phyloP scores from a whole-genome alignment of 2,113 vertebrate species.

The Orientallactaga bullata region DNA sequence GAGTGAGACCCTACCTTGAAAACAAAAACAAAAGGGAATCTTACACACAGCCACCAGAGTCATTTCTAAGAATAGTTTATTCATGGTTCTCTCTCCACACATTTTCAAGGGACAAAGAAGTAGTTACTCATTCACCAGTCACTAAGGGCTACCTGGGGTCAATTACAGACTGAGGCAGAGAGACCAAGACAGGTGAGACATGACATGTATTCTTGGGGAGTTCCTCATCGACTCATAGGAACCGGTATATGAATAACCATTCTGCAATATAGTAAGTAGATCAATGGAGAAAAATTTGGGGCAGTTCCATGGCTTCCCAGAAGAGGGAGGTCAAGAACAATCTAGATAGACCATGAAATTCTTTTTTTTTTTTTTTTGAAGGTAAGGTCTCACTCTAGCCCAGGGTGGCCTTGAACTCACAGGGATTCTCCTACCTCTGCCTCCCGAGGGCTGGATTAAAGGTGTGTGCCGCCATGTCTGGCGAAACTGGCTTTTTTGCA shows the following conservation, averaged over 20 bases:
- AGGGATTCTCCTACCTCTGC: too few relatives aligned
- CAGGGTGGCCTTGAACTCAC: too few relatives aligned
- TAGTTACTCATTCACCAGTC: background rate
- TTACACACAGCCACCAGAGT: background rate
- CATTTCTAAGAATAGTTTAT: conserved; percentile 23
- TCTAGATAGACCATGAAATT: background rate
- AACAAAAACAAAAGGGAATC: too few relatives aligned
- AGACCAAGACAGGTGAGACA: conserved; percentile 35
- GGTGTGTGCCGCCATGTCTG: too few relatives aligned
- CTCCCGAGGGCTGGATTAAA: too few relatives aligned
- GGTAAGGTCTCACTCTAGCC: too few relatives aligned
- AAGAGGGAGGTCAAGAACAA: conserved; percentile 75
- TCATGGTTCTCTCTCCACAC: background rate
- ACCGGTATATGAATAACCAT: background rate
- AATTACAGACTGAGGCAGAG: conserved; percentile 10
- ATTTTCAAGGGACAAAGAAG: conserved; percentile 45
- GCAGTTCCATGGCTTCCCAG: conserved; percentile 51
- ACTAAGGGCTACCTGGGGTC: background rate
- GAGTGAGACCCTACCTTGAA: too few relatives aligned
- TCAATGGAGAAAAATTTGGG: background rate
- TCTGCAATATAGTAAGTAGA: too few relatives aligned
- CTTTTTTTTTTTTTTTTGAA: background rate
- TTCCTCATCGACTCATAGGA: background rate
- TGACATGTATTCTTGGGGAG: background rate
- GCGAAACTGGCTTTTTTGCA: background rate